Evolutionary conservation across 2,113 vertebrate genomes (phyloP), one percentile per base, ranked within the genome.

Genomic region (Thomomys bottae): DNA sequence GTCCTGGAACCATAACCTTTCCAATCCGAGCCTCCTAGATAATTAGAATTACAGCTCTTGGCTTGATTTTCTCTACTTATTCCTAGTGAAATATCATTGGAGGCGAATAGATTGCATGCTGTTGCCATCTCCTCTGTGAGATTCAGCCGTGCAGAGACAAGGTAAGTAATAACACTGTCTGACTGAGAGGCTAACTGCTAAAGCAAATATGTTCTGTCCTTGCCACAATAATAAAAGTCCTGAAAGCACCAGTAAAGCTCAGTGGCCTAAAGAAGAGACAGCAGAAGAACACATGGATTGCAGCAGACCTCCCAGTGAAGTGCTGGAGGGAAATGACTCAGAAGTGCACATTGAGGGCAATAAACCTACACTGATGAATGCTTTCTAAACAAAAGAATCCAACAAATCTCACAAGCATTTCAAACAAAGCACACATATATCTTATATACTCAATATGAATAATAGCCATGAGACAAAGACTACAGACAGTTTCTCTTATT

Each of bases 401-500:
- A 85, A 88, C 71, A 91, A 94, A 89, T 34, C 97, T 95, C 89
- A 96, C 72, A 96, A 95, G 87, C 94, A 94, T 90, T 96, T 94
- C 38, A 93, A 87, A 70, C 59, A 93, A 96, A 97, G 82, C 73
- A 91, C 75, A 93, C 71, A 90, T 79, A 24, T 24, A 30, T 84
- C 4, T 83, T n/a, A 75, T 36, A 36, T 17, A n/a, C 4, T 68
- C 70, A n/a, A 3, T 45, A 40, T 76, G 24, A 89, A 63, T 78
- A 79, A 72, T 59, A 93, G 79, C 5, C 3, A 26, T 34, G 12
- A 92, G 24, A 88, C 9, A 79, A 45, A 68, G 28, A 72, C 49
- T 49, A 34, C 9, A 89, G 18, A 66, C 45, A 42, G 11, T 17
- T 71, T 66, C 38, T 15, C n/a, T 77, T 78, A 38, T 2, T 93